Base-by-base conservation (phyloP, 2,888 invertebrate genomes). In the Brachypterus glaber region DNA sequence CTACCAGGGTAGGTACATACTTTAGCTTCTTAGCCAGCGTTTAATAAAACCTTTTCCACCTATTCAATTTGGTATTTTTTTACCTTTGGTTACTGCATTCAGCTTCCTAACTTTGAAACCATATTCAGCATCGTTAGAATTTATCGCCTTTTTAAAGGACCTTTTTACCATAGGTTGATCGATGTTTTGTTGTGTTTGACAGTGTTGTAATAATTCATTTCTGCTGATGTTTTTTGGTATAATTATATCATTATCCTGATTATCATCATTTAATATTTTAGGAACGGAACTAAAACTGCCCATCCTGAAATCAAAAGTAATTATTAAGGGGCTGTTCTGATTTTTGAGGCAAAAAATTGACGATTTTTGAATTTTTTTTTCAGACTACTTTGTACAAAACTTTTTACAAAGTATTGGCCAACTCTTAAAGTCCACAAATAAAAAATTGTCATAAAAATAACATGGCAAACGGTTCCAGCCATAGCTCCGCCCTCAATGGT, bases 211-310 rank as follows among this genome's bases (percentile, higher is more conserved):
- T 30, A 78, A 54, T 37, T 73, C 73, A 30, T 64, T 60, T 17
- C 70, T 63, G 21, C 64, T 65, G 40, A 73, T 56, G 8, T 63
- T 64, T 37, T 65, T 61, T 24, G 72, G 67, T 47, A 74, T 49
- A 44, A 65, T 60, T 11, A 76, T 52, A 37, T 71, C 71, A 48
- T 72, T 71, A 54, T 79, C 79, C 57, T 77, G 73, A 3, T 66
- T 66, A 56, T 79, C 79, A 38, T 71, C 70, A 54, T 78, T 78
- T 43, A 72, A 63, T 44, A 78, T 75, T 60, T 75, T 76, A 30
- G 79, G 77, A 12, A 76, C 70, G 37, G 79, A 79, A 43, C 76
- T 77, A 56, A 81, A 80, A 58, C 80, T 80, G 46, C 81, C 81
- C 81, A 82, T 82, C 63, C 81, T 81, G 62, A 9, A 67, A 67